Evolutionary conservation across 2,888 invertebrate species (phyloP).

Genomic region (Ophioninae sp.): DNA sequence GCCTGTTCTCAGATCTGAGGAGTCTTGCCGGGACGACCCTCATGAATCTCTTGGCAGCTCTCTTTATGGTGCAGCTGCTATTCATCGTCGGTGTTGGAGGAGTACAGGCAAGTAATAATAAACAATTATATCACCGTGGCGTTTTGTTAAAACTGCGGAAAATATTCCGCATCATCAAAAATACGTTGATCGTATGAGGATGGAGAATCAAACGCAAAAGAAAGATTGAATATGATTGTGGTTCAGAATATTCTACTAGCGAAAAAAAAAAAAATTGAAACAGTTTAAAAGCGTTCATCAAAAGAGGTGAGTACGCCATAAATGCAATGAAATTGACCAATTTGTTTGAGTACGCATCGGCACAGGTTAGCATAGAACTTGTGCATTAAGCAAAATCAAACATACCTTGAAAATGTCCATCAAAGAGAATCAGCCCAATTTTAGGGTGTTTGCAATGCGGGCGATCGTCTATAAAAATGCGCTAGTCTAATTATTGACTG

Average conservation of each 20-base stretch:
- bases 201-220: neutral
- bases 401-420: too few species aligned
- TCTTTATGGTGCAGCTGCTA: constrained; percentile 86
- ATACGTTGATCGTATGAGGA: neutral
- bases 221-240: neutral
- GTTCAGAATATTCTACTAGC: neutral
- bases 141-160: neutral
- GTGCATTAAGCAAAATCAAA: too few species aligned
- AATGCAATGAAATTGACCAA: too few species aligned
- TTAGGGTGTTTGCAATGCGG: too few species aligned
- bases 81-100: constrained; percentile 87
- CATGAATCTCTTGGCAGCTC: constrained; percentile 86
- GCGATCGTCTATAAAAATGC: too few species aligned
- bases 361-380: too few species aligned
- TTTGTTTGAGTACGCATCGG: too few species aligned
- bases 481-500: too few species aligned
- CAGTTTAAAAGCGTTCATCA: too few species aligned
- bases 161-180: neutral
- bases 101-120: constrained; percentile 82
- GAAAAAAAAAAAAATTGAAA: too few species aligned
- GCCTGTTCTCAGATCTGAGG: constrained; percentile 86
- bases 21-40: constrained; percentile 86
- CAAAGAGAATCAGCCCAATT: too few species aligned
- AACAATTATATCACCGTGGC: neutral
- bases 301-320: too few species aligned